Base-by-base conservation (phyloP, 2,888 invertebrate species). In the Sthenelais limicola region DNA sequence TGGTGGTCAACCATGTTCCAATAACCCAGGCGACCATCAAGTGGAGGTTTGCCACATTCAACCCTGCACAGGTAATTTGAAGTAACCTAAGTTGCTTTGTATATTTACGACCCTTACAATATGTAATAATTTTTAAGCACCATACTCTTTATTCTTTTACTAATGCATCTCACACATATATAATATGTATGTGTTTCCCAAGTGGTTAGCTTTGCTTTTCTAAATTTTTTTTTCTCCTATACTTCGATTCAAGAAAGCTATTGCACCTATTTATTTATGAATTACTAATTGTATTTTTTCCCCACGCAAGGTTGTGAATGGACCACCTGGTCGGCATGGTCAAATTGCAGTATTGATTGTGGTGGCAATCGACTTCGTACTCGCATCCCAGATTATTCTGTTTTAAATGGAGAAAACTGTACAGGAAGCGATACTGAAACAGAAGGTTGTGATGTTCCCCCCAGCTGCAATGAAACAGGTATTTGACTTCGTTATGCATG, bases 11-110 rank as follows among this genome's bases (percentile, higher is more conserved):
- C 62, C 62, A 35, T 62, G 62, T n/a, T 35, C 35, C 62, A 24
- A 35, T 1, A 38, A 24, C 4, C 62, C 62, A 35, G 62, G 62
- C 1, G 62, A 62, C 62, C 35, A 24, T 12, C 38, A 38, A 38
- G 62, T 62, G 7, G 62, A 62, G 38, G 43, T 62, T 43, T 62
- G 62, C 38, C 35, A 62, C 62, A 62, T 62, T 5, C 38, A 62
- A 3, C 2, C 18, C 4, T 62, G 62, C 38, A 43, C 21, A n/a
- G 62, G 62, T 62, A 35, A 7, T 5, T 51, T n/a, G n/a, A n/a
- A n/a, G n/a, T n/a, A n/a, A n/a, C n/a, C n/a, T n/a, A n/a, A n/a
- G n/a, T n/a, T n/a, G n/a, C n/a, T n/a, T n/a, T n/a, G n/a, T n/a
- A n/a, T n/a, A n/a, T n/a, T n/a, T n/a, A n/a, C n/a, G n/a, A n/a